Percentiles rank a stretch among this genome's conserved stretches.
phyloP scores from a whole-genome alignment of 2,113 vertebrate genomes.

The Stigmatopora argus region DNA sequence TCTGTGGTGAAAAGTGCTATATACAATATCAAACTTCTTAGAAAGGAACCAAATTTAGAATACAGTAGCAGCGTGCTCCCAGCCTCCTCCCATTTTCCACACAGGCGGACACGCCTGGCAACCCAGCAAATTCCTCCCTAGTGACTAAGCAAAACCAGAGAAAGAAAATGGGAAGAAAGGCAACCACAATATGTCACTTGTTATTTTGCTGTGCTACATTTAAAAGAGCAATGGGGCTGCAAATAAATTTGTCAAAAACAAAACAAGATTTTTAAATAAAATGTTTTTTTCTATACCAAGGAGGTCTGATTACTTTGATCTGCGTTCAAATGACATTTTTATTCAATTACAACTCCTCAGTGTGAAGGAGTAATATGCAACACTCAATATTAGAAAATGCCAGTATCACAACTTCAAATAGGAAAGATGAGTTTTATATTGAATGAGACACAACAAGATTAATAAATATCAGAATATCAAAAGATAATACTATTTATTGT shows the following conservation, averaged over 20 bases:
- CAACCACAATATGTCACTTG: slow-evolving; percentile 4
- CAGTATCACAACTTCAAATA: neutral
- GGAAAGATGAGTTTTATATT: neutral
- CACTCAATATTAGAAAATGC: neutral
- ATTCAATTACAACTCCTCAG: neutral
- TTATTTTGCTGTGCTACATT: neutral
- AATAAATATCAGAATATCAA: neutral
- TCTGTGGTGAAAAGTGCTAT: too few species aligned
- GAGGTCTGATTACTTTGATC: neutral
- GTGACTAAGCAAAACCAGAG: slow-evolving; percentile 34
- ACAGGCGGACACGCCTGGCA: slow-evolving; percentile 35
- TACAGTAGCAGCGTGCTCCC: neutral
- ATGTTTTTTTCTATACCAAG: neutral
- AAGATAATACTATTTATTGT: neutral
- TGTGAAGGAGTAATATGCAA: neutral
- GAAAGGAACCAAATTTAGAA: neutral
- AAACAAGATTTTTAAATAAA: neutral
- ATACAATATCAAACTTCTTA: neutral
- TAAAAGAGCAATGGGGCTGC: neutral
- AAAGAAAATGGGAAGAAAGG: neutral
- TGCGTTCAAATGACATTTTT: neutral
- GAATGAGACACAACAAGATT: too few species aligned
- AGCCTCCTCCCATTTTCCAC: slow-evolving; percentile 27
- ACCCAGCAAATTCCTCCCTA: slow-evolving; percentile 45
- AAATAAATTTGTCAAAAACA: neutral